Evolutionary conservation across 1,140 invertebrate genomes (phyloP), one percentile per base, ranked within the genome.

Genomic region (Euborellia annulipes): DNA sequence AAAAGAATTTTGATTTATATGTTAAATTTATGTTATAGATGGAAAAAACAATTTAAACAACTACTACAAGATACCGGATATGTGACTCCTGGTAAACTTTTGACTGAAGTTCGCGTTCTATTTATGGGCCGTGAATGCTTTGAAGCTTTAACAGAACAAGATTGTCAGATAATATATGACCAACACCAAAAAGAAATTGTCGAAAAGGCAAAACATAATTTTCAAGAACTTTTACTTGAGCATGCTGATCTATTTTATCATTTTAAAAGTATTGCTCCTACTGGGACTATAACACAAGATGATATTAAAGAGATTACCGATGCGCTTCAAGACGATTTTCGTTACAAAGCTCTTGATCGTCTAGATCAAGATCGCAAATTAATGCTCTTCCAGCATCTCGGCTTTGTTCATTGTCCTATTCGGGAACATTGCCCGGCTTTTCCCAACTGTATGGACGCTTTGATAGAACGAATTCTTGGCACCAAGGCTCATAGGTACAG

Each of bases 61-160:
- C 68, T 96, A 20, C 67, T 98, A 46, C 87, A 93, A 61, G 90
- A 95, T 63, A 93, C 89, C 2, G 85, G 87, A 1, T 93, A 92
- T 61, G 88, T 96, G 17, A 86, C 83, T 11, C 89, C 91, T 8
- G 93, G 92, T 3, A 93, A 95, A 65, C 77, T 82, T 53, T 66
- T 97, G 44, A 80, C 82, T 3, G 92, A 98, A 67, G 85, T 95
- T 22, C 72, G 88, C 51, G 87, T 96, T 6, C 70, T 93, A 32
- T 91, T 98, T 59, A 86, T 94, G 78, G 92, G 91, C 0, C 74
- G 91, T 21, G 90, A 95, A 61, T 94, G 91, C 58, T 96, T 90
- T 62, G 89, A 92, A 63, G 81, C 83, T 1, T 68, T 98, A 18
- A 79, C 85, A 0, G 88, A 93, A 57, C 74, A 82, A 39, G 91